Conservation (phyloP, 2,888 invertebrate species). For the Chrysolina haemoptera region DNA sequence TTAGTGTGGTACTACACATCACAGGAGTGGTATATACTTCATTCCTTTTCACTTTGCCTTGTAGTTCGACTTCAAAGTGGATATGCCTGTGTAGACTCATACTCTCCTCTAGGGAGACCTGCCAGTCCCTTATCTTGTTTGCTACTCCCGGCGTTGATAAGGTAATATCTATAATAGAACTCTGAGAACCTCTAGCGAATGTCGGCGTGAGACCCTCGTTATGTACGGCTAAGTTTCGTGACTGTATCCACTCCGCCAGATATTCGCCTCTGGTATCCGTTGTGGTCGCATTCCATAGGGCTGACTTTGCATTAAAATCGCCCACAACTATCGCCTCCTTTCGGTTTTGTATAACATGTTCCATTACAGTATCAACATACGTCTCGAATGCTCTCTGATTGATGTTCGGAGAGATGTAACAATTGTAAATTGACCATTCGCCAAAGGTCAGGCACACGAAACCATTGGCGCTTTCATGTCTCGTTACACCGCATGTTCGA, state of each 20-base stretch:
- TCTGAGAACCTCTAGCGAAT: conserved; percentile 7
- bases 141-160: background rate
- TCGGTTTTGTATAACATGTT: background rate
- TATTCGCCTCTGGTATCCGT: conserved; percentile 12
- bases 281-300: conserved; percentile 3
- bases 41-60: background rate
- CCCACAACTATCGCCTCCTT: conserved; percentile 1
- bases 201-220: background rate
- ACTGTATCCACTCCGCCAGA: background rate
- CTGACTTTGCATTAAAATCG: conserved; percentile 27
- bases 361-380: conserved; percentile 20
- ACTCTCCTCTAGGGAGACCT: background rate
- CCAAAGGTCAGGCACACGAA: background rate
- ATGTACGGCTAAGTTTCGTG: background rate
- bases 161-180: conserved; percentile 18
- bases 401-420: conserved; percentile 23
- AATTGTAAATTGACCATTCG: background rate
- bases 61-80: background rate
- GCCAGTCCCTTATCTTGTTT: conserved; percentile 16
- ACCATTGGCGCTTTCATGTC: background rate
- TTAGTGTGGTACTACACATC: background rate
- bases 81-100: no score
- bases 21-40: background rate
- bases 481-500: background rate
- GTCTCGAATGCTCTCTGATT: no score